phyloP scores from a whole-genome alignment of 1,140 invertebrate genomes.

The Tenebrio molitor region DNA sequence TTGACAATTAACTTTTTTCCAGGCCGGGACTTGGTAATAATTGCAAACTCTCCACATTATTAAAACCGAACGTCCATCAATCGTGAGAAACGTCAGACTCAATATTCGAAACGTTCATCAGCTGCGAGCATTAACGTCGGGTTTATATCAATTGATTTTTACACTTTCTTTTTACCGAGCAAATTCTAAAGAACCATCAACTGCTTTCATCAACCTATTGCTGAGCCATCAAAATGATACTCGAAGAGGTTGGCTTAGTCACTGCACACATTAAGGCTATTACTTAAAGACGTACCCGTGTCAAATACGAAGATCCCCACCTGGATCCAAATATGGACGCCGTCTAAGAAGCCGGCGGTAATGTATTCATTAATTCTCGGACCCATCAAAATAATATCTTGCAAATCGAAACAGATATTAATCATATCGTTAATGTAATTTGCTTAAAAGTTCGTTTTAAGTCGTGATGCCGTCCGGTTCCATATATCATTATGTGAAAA shows the following conservation, averaged over 20 bases:
- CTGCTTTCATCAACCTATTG: conserved; percentile 33
- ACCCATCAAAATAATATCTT: conserved; percentile 9
- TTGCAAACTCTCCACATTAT: conserved; percentile 34
- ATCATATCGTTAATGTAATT: conserved; percentile 17
- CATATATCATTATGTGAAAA: conserved; percentile 14
- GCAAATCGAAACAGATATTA: conserved; percentile 10
- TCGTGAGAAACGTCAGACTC: conserved; percentile 45
- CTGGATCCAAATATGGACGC: conserved; percentile 19
- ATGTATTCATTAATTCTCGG: conserved; percentile 21
- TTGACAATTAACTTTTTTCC: conserved; percentile 37
- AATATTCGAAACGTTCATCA: conserved; percentile 41
- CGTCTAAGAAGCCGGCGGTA: neutral
- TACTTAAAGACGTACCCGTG: conserved; percentile 25
- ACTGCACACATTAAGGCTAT: conserved; percentile 28
- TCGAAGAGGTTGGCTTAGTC: conserved; percentile 26
- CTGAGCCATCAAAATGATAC: conserved; percentile 44
- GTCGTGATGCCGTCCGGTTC: neutral
- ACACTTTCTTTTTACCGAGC: conserved; percentile 36
- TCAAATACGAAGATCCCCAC: conserved; percentile 25
- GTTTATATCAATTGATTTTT: conserved; percentile 39
- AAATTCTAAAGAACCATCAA: conserved; percentile 40
- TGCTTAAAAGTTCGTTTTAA: conserved; percentile 12
- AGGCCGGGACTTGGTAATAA: neutral
- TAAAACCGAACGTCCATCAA: conserved; percentile 44
- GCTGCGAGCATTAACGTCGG: conserved; percentile 32